A percentile compares a stretch with the other conserved stretches of the same genome.
These are phyloP conservation scores for Caretta caretta DNA, from an alignment of 2,113 vertebrate species.

Conservation along the genomic window DNA sequence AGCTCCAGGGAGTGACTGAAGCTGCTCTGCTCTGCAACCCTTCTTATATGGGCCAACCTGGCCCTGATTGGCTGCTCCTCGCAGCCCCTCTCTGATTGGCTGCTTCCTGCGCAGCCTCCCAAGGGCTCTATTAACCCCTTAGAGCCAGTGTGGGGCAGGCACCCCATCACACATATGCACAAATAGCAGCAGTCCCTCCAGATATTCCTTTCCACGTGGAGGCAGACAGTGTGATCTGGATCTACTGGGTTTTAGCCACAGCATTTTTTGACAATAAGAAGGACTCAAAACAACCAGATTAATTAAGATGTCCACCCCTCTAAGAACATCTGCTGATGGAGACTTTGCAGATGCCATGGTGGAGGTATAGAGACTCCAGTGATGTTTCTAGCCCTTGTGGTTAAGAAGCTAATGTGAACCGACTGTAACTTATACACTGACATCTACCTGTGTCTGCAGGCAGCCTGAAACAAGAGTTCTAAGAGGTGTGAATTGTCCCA, in stretches of 20 bases:
- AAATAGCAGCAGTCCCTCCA: background rate
- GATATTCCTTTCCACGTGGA: background rate
- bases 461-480: conserved; percentile 38
- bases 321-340: background rate
- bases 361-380: conserved; percentile 1
- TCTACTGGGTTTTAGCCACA: background rate
- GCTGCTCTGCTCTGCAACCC: too few relatives aligned
- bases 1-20: too few relatives aligned
- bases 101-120: too few relatives aligned
- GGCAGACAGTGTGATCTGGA: background rate
- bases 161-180: background rate
- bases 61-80: too few relatives aligned
- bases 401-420: conserved; percentile 62
- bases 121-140: too few relatives aligned
- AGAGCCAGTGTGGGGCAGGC: too few relatives aligned
- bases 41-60: too few relatives aligned
- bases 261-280: background rate
- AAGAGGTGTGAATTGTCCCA: conserved; percentile 17
- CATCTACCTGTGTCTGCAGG: conserved; percentile 70
- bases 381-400: conserved; percentile 31
- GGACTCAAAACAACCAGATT: background rate
- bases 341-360: background rate
- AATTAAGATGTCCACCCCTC: background rate
- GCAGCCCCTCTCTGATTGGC: too few relatives aligned
- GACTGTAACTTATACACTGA: conserved; percentile 56